phyloP scores from a whole-genome alignment of 2,797 vertebrate genomes.

The Squalus acanthias region DNA sequence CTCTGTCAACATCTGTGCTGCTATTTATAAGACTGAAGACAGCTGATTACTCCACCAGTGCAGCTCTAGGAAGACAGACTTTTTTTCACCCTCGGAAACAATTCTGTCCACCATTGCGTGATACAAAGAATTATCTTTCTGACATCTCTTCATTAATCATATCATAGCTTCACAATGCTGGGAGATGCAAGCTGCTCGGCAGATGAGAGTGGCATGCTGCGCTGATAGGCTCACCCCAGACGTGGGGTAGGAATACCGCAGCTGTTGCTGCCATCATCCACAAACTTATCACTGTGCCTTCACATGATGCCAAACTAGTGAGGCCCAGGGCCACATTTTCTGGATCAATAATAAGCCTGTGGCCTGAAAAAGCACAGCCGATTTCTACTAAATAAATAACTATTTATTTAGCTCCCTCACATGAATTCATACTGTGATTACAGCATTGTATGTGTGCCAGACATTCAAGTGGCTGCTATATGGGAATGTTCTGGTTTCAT shows the following conservation, averaged over 20 bases:
- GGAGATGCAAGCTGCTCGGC: conserved; percentile 52
- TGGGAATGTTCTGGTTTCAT: conserved; percentile 7
- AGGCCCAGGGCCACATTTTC: conserved; percentile 32
- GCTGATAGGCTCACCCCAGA: conserved; percentile 49
- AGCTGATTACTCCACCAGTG: conserved; percentile 54
- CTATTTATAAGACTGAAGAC: conserved; percentile 71
- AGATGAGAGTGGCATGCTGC: conserved; percentile 48
- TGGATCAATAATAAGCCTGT: conserved; percentile 34
- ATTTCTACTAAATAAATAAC: conserved; percentile 33
- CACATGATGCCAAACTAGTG: conserved; percentile 38
- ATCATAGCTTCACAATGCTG: conserved; percentile 56
- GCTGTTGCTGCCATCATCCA: conserved; percentile 53
- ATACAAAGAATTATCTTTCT: conserved; percentile 72
- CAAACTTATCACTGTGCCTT: conserved; percentile 47
- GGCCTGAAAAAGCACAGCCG: conserved; percentile 15
- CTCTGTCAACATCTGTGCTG: conserved; percentile 84
- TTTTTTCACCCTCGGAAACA: conserved; percentile 43
- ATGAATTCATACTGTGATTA: conserved; percentile 16
- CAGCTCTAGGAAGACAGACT: conserved; percentile 48
- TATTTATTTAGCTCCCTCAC: conserved; percentile 29
- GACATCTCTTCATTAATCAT: conserved; percentile 86
- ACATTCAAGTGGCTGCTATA: conserved; percentile 29
- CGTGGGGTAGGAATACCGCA: conserved; percentile 50
- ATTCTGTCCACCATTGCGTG: conserved; percentile 61
- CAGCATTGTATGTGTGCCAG: background rate